Base-by-base conservation (phyloP, 1,140 invertebrate species). In the Harpegnathos saltator region DNA sequence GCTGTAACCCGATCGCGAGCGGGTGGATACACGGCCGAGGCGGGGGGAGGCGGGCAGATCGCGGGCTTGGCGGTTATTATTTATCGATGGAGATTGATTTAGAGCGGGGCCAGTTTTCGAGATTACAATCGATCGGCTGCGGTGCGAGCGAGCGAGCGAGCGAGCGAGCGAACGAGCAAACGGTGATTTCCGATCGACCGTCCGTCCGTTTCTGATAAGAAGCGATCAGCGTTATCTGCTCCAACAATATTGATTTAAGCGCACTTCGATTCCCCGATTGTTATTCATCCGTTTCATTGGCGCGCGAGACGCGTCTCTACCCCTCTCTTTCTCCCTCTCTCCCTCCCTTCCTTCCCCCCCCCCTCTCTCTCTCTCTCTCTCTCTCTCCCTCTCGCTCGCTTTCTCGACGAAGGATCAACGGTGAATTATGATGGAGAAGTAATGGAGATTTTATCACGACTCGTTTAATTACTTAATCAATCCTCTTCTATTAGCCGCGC, bases 41-140 rank as follows among this genome's bases (percentile, higher is more conserved):
- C 12, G 44, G 14, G 15, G 14, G 44, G 19, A 71, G 78, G 3
- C 11, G 5, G 24, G 52, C 26, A 50, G 33, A 54, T 69, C 24
- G 38, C 38, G 50, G 50, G 80, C 58, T 69, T 82, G 80, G 73
- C 65, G 71, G 63, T 88, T 85, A 65, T 87, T 87, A 87, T 88
- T 87, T 87, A 87, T 84, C 85, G 71, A 84, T 58, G 85, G 63
- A 82, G 85, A 88, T 88, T 88, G 89, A 90, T 90, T 88, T 89
- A 83, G 83, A 90, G 82, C 69, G 75, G 65, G 78, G 59, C 58
- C 82, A 44, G 54, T 83, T 85, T 54, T 48, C 50, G 59, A 50
- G 69, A 85, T 85, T 65, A 44, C 59, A 56, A 82, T 72, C 83
- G 83, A 80, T 80, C 33, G 22, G 63, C 63, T 44, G 63, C 26